phyloP scores from a whole-genome alignment of 1,140 invertebrate species.

The Diorhabda carinulata region DNA sequence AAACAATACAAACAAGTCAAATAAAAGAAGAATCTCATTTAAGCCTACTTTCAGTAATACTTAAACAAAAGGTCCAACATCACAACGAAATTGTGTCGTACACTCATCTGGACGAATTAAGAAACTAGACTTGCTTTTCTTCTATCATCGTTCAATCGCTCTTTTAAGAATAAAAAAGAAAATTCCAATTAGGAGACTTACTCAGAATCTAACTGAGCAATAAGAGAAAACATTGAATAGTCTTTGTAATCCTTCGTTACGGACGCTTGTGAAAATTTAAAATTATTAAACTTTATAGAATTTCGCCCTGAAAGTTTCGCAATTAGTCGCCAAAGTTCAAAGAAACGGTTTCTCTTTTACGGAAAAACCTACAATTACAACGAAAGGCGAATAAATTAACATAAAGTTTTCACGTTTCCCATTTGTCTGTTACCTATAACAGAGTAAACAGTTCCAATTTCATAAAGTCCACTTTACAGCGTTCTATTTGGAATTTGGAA shows the following conservation, averaged over 20 bases:
- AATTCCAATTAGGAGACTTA: conserved; percentile 12
- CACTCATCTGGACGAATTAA: neutral
- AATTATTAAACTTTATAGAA: conserved; percentile 18
- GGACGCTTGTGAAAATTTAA: conserved; percentile 12
- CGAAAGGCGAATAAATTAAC: conserved; percentile 9
- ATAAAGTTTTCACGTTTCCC: neutral
- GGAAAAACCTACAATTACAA: neutral
- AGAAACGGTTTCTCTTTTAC: conserved; percentile 15
- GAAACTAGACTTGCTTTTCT: conserved; percentile 4
- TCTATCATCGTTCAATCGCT: conserved; percentile 1
- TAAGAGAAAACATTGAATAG: conserved; percentile 21
- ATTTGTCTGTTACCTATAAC: neutral
- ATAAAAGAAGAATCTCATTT: conserved; percentile 6
- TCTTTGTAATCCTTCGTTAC: conserved; percentile 16
- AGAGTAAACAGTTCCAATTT: neutral
- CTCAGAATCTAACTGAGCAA: conserved; percentile 13
- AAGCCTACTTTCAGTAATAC: conserved; percentile 11
- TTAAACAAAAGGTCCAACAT: conserved; percentile 9
- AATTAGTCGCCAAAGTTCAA: conserved; percentile 17
- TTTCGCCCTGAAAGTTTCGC: conserved; percentile 12
- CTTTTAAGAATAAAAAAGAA: conserved; percentile 10
- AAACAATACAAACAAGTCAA: neutral
- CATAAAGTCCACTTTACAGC: no score
- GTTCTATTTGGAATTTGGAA: no score
- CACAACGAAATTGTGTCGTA: conserved; percentile 8